Conservation (phyloP, 2,888 invertebrate genomes). For the Melinaea marsaeus region DNA sequence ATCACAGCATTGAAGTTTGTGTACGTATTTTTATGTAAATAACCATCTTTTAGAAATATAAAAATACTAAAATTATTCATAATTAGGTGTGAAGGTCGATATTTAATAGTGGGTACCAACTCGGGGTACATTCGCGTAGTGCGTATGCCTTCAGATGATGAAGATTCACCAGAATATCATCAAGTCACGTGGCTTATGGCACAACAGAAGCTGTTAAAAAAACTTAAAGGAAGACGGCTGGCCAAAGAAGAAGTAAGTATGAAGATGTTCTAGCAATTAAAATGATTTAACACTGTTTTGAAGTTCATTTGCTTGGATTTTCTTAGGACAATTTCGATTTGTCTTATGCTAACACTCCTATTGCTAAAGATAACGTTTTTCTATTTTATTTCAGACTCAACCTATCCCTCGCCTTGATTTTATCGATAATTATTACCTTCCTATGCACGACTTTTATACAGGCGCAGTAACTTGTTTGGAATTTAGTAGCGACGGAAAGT, state of each 20-base stretch:
- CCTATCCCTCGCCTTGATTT: slow-evolving; percentile 67
- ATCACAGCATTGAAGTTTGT: slow-evolving; percentile 58
- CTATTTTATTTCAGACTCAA: slow-evolving; percentile 47
- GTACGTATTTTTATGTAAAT: slow-evolving; percentile 44
- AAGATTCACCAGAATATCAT: slow-evolving; percentile 55
- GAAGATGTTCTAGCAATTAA: no score
- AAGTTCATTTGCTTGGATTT: no score
- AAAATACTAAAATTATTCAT: not conserved
- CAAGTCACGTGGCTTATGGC: slow-evolving; percentile 49
- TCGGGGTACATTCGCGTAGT: slow-evolving; percentile 65
- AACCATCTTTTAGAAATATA: not conserved
- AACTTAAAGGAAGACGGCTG: slow-evolving; percentile 64
- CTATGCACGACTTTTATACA: slow-evolving; percentile 86
- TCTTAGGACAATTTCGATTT: no score
- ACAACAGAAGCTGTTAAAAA: slow-evolving; percentile 54
- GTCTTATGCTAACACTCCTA: no score
- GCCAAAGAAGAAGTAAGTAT: slow-evolving; percentile 61
- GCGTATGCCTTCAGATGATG: slow-evolving; percentile 60
- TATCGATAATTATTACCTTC: slow-evolving; percentile 80
- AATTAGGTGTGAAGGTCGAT: slow-evolving; percentile 55
- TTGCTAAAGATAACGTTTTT: slow-evolving; percentile 1
- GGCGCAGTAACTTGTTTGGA: slow-evolving; percentile 82
- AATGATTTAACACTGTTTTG: no score
- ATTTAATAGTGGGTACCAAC: slow-evolving; percentile 61
- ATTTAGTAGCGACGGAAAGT: slow-evolving; percentile 79